A percentile compares a stretch with the other conserved stretches of the same genome.
These are phyloP conservation scores for Corythaeola cristata DNA, from an alignment of 2,113 vertebrate species.

Conservation along the genomic window DNA sequence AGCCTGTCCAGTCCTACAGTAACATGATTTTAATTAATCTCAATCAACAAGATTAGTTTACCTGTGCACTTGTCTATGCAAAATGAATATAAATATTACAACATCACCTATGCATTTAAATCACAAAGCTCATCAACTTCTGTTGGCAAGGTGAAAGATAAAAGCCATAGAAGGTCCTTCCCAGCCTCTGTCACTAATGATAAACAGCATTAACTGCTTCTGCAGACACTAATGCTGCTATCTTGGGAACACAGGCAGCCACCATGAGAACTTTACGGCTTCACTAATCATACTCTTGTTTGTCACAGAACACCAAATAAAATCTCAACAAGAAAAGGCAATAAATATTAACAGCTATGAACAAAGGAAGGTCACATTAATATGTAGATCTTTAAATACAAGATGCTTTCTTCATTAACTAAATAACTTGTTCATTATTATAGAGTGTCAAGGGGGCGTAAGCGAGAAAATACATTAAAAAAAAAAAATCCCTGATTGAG, in stretches of 20 bases:
- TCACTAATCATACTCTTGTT: constrained; percentile 79
- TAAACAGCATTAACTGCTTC: constrained; percentile 82
- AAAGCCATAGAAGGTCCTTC: constrained; percentile 78
- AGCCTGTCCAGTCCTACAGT: background rate
- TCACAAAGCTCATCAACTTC: constrained; percentile 79
- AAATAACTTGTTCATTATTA: constrained; percentile 72
- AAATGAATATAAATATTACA: constrained; percentile 73
- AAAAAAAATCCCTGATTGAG: constrained; percentile 1
- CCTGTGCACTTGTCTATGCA: constrained; percentile 64
- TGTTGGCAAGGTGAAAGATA: constrained; percentile 80
- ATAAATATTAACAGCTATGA: constrained; percentile 77
- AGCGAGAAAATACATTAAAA: constrained; percentile 27
- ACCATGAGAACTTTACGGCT: constrained; percentile 78
- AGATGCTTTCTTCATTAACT: constrained; percentile 72
- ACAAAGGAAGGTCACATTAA: constrained; percentile 81
- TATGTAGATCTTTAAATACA: constrained; percentile 77
- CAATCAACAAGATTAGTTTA: constrained; percentile 67
- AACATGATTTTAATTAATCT: constrained; percentile 73
- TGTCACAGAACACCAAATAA: constrained; percentile 78
- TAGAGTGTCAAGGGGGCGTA: constrained; percentile 13
- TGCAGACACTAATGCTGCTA: constrained; percentile 81
- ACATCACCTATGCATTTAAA: constrained; percentile 77
- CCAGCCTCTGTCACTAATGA: constrained; percentile 81
- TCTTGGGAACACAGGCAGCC: constrained; percentile 80
- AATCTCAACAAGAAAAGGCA: constrained; percentile 78